These are phyloP conservation scores for Amphiura filiformis DNA, from an alignment of 35 echinoderm and acorn worm species.

Conservation along the genomic window DNA sequence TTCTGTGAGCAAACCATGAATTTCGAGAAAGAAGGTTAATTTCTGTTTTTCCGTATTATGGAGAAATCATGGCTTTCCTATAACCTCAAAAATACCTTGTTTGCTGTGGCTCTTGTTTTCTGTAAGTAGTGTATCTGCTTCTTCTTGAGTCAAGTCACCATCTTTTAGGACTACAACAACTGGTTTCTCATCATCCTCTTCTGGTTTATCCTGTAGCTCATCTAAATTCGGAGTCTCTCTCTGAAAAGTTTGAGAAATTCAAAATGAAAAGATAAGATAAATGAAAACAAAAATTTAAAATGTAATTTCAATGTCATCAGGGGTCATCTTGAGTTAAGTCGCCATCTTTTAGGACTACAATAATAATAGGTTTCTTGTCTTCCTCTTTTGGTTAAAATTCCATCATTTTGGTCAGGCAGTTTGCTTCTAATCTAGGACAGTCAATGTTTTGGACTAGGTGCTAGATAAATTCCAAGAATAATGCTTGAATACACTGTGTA, in stretches of 20 bases:
- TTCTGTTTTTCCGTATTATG: too few species aligned
- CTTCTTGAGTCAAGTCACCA: slow-evolving; percentile 74
- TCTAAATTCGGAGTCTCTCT: slow-evolving; percentile 52
- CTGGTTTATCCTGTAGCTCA: slow-evolving; percentile 73
- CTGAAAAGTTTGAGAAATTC: slow-evolving; percentile 26
- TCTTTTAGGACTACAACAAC: slow-evolving; percentile 75
- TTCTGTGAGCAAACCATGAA: too few species aligned
- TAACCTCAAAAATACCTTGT: too few species aligned
- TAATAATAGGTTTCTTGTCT: slow-evolving; percentile 75
- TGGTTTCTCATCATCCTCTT: slow-evolving; percentile 89
- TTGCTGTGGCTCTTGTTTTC: neutral
- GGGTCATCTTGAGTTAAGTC: slow-evolving; percentile 74
- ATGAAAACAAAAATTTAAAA: neutral
- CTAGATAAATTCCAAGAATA: too few species aligned
- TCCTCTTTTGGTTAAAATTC: slow-evolving; percentile 64
- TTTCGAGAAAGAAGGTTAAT: too few species aligned
- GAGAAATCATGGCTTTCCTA: too few species aligned
- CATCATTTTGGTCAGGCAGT: neutral
- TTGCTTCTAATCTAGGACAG: neutral
- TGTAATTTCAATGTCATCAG: neutral
- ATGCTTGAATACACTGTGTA: too few species aligned
- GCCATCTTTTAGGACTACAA: slow-evolving; percentile 76
- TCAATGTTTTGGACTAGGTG: neutral
- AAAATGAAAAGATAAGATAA: neutral
- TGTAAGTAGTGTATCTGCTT: slow-evolving; percentile 29